Evolutionary conservation across 2,113 vertebrate species (phyloP).

Genomic region (human): DNA sequence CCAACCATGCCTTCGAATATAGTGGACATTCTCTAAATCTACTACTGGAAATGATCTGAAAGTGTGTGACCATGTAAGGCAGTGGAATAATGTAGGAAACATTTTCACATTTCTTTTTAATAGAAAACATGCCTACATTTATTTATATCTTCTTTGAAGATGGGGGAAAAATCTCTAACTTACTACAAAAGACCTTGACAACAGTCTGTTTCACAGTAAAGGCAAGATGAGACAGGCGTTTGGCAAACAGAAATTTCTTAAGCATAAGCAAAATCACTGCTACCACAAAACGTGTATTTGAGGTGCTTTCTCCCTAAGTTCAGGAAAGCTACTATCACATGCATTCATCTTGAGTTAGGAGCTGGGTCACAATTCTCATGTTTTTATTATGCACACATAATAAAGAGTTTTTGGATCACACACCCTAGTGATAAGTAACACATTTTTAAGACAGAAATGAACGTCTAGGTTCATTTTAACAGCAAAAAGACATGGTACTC

Average conservation of each 20-base stretch:
- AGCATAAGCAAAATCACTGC: neutral
- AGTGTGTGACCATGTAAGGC: constrained; percentile 22
- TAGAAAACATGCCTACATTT: constrained; percentile 23
- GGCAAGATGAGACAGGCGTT: neutral
- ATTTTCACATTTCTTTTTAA: constrained; percentile 27
- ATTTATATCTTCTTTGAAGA: constrained; percentile 37
- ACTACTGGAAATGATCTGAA: neutral
- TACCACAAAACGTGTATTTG: neutral
- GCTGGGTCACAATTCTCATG: neutral
- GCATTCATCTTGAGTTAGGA: neutral
- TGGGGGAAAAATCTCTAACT: neutral
- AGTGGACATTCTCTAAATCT: neutral
- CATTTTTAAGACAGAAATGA: neutral
- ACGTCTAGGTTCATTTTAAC: neutral
- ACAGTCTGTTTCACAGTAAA: neutral
- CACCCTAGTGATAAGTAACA: neutral
- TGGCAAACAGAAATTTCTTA: neutral
- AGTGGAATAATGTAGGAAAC: neutral
- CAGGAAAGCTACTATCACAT: neutral
- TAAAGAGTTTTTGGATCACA: neutral
- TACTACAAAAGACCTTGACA: neutral
- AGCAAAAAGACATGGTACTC: neutral
- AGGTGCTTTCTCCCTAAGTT: neutral
- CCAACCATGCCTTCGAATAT: neutral
- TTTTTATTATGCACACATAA: neutral